These are phyloP conservation scores for Toxostoma redivivum DNA, from an alignment of 2,113 vertebrate species.

Conservation along the genomic window DNA sequence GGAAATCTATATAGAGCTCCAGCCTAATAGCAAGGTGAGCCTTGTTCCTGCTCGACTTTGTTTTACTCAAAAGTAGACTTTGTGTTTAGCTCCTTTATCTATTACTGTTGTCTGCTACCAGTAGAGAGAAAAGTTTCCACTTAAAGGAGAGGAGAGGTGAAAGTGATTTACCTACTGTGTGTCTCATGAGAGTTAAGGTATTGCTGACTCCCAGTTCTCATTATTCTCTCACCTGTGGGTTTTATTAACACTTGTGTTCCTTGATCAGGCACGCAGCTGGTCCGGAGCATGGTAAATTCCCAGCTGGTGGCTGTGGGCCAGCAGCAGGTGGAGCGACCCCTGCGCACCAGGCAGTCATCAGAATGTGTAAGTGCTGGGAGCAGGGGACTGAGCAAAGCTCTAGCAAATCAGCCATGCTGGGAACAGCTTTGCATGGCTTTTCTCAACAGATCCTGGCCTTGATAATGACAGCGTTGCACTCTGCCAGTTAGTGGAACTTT, in stretches of 20 bases:
- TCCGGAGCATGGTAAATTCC: constrained; percentile 82
- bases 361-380: constrained; percentile 88
- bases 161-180: not conserved
- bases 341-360: constrained; percentile 85
- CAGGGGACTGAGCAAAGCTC: not conserved
- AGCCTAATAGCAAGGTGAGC: not conserved
- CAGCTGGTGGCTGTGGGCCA: constrained; percentile 84
- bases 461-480: not conserved
- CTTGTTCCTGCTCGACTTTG: not conserved
- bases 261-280: constrained; percentile 83
- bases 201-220: not conserved
- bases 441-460: not conserved
- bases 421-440: not conserved
- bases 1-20: not conserved
- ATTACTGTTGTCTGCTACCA: not conserved
- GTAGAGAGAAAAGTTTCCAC: not conserved
- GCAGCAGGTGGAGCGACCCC: constrained; percentile 76
- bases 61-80: not conserved
- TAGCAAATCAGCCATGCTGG: not conserved
- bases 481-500: not conserved
- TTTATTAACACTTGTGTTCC: not conserved
- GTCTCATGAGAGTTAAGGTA: not conserved
- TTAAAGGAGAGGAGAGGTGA: not conserved
- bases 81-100: not conserved
- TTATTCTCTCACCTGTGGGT: not conserved